Evolutionary conservation across 2,888 invertebrate species (phyloP), one percentile per base, ranked within the genome.

Genomic region (Caenorhabditis sp.): DNA sequence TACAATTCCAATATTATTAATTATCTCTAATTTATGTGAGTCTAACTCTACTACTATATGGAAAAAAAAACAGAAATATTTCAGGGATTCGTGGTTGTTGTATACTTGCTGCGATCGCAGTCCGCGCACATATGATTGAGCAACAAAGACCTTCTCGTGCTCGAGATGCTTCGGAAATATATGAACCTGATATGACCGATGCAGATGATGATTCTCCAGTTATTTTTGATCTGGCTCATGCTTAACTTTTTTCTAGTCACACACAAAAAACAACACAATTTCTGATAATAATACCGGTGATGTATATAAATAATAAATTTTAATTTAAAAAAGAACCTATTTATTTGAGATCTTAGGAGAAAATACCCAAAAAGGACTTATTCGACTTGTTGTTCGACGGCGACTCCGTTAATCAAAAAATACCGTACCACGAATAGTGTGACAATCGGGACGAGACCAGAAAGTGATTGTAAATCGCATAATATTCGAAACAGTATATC

Each of bases 141-240:
- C 63, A 66, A 57, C 67, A 67, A 26, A 57, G 75, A 17, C 81
- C 79, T 5, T 70, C 79, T 21, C 63, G 77, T 36, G 75, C 75
- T 3, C 69, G 81, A n/a, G 81, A 81, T 25, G 81, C 79, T 12
- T 75, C 78, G 17, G 81, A 81, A 62, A 75, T 83, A 4, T 80
- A 81, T 49, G 80, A 77, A 14, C 65, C 66, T 17, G 80, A 82
- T 25, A 65, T 65, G 20, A 62, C 69, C 12, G 71, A 76, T 20
- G 74, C 69, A 5, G 81, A 80, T 21, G 82, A 83, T 57, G 81
- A 82, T n/a, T 75, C 77, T 20, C 82, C 82, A 23, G 76, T 83
- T 14, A 78, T 82, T 50, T 82, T 81, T 49, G 81, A 81, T 58
- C 56, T 82, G 43, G 76, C 77, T 7, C 61, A 66, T 53, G 64